Evolutionary conservation across 1,140 invertebrate species (phyloP).

Genomic region (Popillia japonica): DNA sequence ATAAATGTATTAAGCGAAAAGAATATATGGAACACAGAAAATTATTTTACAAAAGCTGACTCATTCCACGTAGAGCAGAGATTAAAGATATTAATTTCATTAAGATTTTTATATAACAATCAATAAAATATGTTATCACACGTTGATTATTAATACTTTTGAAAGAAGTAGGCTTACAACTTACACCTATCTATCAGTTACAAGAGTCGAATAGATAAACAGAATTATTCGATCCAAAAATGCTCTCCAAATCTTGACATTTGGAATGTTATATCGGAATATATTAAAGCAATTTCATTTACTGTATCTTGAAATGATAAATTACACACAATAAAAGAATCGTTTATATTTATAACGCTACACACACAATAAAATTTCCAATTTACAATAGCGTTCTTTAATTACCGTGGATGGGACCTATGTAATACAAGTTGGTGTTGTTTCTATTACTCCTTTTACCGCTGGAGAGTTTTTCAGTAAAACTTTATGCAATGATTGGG

Average conservation of each 20-base stretch:
- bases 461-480: no score
- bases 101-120: background rate
- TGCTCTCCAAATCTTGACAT: background rate
- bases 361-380: background rate
- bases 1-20: no score
- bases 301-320: conserved; percentile 6
- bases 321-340: background rate
- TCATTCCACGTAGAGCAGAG: no score
- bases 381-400: background rate
- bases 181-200: no score
- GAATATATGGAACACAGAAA: no score
- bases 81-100: background rate
- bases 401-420: no score
- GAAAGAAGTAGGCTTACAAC: no score
- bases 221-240: background rate
- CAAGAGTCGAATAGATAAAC: background rate
- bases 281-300: background rate
- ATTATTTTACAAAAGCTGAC: no score
- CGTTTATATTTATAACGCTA: background rate
- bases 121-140: background rate
- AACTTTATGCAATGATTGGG: no score
- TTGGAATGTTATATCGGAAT: background rate
- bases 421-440: no score
- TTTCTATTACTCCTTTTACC: no score
- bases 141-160: no score